phyloP scores from a whole-genome alignment of 2,888 invertebrate genomes.

The Caenorhabditis doughertyi region DNA sequence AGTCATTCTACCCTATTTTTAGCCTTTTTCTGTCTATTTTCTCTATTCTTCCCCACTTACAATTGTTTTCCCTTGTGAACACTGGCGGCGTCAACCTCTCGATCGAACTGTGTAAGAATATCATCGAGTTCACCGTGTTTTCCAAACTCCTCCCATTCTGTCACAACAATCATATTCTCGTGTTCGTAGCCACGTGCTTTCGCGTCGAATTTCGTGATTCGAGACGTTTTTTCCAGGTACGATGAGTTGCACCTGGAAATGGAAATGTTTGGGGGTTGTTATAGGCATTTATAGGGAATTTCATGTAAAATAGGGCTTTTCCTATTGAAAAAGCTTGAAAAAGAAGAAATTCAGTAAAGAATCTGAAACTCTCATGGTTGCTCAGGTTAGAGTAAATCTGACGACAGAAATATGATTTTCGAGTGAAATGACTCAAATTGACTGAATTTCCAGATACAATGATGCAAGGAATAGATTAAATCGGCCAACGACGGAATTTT shows the following conservation, averaged over 20 bases:
- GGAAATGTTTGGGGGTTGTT: too few relatives aligned
- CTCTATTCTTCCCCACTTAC: conserved; percentile 65
- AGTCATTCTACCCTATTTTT: not conserved
- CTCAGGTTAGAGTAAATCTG: too few relatives aligned
- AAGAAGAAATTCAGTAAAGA: too few relatives aligned
- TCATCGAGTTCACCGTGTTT: conserved; percentile 81
- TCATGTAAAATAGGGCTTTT: too few relatives aligned
- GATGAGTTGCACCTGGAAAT: conserved; percentile 83
- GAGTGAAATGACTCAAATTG: too few relatives aligned
- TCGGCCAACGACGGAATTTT: too few relatives aligned
- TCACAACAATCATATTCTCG: conserved; percentile 82
- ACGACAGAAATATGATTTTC: too few relatives aligned
- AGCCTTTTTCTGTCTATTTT: not conserved
- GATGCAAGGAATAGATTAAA: too few relatives aligned
- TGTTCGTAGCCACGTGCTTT: conserved; percentile 75
- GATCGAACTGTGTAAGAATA: conserved; percentile 81
- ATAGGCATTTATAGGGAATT: too few relatives aligned
- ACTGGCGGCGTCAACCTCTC: conserved; percentile 80
- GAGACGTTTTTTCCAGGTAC: conserved; percentile 81
- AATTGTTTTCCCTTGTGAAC: conserved; percentile 83
- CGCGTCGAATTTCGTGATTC: conserved; percentile 82
- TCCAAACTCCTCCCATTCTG: conserved; percentile 83
- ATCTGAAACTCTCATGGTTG: too few relatives aligned
- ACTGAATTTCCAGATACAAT: too few relatives aligned
- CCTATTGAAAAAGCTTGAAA: too few relatives aligned